These are phyloP conservation scores for Characodon lateralis DNA, from an alignment of 2,797 vertebrate species.

Conservation along the genomic window DNA sequence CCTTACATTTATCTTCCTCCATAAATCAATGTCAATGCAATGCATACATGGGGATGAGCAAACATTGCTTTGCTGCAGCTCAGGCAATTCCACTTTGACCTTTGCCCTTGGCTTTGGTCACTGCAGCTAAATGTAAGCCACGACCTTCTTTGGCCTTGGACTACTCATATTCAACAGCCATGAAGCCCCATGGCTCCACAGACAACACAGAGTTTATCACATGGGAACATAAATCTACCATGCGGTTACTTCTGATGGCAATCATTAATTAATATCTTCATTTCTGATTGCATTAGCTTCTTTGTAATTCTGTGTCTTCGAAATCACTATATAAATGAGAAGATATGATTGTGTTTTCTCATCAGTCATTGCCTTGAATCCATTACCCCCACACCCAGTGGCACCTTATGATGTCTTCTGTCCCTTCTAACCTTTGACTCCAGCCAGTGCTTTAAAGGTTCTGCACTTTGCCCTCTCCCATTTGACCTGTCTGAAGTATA, in stretches of 20 bases:
- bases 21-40: conserved; percentile 84
- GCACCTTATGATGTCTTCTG: conserved; percentile 65
- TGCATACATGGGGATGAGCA: conserved; percentile 78
- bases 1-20: conserved; percentile 77
- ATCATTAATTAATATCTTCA: conserved; percentile 17
- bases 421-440: conserved; percentile 83
- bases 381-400: conserved; percentile 53
- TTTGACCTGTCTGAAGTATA: conserved; percentile 85
- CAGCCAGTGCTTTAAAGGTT: conserved; percentile 79
- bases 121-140: conserved; percentile 74
- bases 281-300: conserved; percentile 18
- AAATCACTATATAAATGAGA: conserved; percentile 30
- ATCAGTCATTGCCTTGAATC: conserved; percentile 59
- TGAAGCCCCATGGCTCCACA: conserved; percentile 50
- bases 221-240: conserved; percentile 7
- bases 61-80: conserved; percentile 64
- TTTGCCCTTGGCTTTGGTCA: conserved; percentile 81
- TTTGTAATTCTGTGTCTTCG: conserved; percentile 17
- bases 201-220: conserved; percentile 28
- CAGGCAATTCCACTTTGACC: conserved; percentile 82
- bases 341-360: conserved; percentile 31
- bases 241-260: not conserved
- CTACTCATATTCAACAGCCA: conserved; percentile 80
- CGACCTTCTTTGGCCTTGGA: conserved; percentile 76
- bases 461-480: conserved; percentile 82